A percentile compares a stretch with the other conserved stretches of the same genome.
Conservation (phyloP, 2,797 vertebrate genomes). For the Platyrinchus mystaceus region DNA sequence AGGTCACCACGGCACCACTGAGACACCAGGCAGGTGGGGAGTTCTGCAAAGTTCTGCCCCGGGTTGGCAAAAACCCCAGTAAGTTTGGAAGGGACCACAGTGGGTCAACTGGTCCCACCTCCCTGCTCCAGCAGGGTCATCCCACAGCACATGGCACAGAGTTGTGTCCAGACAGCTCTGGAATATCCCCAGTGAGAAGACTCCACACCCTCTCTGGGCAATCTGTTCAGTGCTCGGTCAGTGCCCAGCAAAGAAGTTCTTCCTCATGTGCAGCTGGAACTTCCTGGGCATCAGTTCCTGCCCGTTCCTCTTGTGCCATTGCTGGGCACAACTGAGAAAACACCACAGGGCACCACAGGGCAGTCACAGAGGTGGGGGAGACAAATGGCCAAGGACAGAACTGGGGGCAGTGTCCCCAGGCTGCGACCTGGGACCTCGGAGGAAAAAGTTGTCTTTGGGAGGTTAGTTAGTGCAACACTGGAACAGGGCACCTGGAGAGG, state of each 20-base stretch:
- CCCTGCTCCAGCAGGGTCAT: not conserved
- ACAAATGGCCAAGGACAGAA: not conserved
- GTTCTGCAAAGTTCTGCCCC: not conserved
- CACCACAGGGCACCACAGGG: not conserved
- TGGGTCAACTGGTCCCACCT: not conserved
- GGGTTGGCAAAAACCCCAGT: not conserved
- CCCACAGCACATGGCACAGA: not conserved
- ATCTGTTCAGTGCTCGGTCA: rapidly evolving
- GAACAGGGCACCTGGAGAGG: not conserved
- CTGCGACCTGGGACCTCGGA: not conserved
- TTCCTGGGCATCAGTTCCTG: not conserved
- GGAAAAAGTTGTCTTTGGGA: not conserved
- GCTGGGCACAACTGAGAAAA: not conserved
- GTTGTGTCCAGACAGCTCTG: rapidly evolving
- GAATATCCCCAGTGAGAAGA: not conserved
- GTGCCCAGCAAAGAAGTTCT: not conserved
- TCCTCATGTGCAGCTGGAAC: not conserved
- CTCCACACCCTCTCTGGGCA: not conserved
- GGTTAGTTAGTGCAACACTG: not conserved
- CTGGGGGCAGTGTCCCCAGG: not conserved
- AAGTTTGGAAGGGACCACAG: not conserved
- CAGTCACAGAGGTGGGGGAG: not conserved
- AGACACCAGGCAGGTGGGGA: not conserved
- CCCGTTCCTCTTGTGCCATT: rapidly evolving
- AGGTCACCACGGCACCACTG: not conserved